Evolutionary conservation across 2,113 vertebrate genomes (phyloP).

Genomic region (Suricata suricatta): DNA sequence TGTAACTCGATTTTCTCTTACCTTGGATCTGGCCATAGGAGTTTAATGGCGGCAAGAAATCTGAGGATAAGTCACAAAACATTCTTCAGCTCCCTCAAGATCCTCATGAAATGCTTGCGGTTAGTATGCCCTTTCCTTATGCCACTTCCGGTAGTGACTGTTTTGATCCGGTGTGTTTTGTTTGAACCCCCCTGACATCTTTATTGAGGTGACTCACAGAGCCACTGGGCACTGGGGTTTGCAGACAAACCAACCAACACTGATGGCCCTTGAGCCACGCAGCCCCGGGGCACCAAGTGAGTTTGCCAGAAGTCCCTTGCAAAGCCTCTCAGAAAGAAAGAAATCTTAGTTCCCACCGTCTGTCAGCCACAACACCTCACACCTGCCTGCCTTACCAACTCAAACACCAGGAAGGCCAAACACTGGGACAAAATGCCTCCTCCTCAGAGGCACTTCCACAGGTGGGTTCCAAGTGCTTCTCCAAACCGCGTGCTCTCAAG

Average conservation of each 20-base stretch:
- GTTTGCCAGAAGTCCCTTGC: accelerated
- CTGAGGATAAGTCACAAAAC: not conserved
- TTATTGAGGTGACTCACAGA: not conserved
- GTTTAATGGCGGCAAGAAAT: not conserved
- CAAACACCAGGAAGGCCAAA: not conserved
- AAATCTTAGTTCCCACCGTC: accelerated
- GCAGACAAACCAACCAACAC: not conserved
- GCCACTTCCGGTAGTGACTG: not conserved
- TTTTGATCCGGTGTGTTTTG: not conserved
- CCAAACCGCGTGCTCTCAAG: not conserved
- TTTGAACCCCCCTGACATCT: not conserved
- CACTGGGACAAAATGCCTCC: not conserved
- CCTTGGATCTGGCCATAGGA: not conserved
- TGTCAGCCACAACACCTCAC: not conserved
- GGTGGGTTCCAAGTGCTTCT: not conserved
- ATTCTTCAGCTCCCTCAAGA: not conserved
- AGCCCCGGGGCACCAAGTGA: not conserved
- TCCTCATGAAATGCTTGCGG: not conserved
- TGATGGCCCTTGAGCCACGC: not conserved
- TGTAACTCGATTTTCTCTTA: not conserved
- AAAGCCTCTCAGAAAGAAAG: not conserved
- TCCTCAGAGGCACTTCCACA: not conserved
- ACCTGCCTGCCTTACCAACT: not conserved
- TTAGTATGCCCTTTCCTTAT: not conserved
- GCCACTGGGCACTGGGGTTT: not conserved